Percentiles rank a stretch among this genome's conserved stretches.
Evolutionary conservation across 2,888 invertebrate species (phyloP).

Genomic region (Nemotelus nigrinus): DNA sequence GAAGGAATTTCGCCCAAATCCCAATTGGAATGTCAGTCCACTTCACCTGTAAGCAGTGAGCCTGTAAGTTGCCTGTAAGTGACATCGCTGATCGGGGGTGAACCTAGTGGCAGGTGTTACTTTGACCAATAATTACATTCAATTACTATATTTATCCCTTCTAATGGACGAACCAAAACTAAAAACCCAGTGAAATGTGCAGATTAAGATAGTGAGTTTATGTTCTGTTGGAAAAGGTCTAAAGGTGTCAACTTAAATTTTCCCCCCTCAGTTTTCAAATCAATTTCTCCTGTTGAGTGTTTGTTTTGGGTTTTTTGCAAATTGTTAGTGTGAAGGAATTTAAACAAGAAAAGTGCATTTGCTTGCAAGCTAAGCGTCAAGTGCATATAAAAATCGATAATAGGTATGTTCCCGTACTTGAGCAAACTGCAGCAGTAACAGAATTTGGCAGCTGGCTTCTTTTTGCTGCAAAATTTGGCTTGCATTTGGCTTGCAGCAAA

Average conservation of each 20-base stretch:
- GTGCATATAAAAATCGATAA: conserved; percentile 25
- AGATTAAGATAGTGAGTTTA: conserved; percentile 19
- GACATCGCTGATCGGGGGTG: too few species aligned
- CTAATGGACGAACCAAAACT: background rate
- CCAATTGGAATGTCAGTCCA: conserved; percentile 20
- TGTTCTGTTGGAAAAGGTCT: conserved; percentile 28
- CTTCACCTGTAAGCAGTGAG: conserved; percentile 25
- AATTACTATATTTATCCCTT: too few species aligned
- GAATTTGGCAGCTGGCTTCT: too few species aligned
- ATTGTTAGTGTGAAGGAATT: background rate
- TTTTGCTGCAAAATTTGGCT: too few species aligned
- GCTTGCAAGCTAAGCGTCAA: background rate
- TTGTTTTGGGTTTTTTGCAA: background rate
- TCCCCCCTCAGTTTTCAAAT: too few species aligned
- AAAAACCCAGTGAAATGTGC: background rate
- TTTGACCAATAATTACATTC: too few species aligned
- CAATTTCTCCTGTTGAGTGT: background rate
- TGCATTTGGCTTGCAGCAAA: too few species aligned
- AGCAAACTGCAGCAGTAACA: too few species aligned
- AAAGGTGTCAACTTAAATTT: too few species aligned
- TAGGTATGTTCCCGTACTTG: background rate
- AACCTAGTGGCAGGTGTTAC: too few species aligned
- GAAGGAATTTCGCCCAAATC: background rate
- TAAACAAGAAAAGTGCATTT: too few species aligned
- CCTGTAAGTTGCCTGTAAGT: too few species aligned